Conservation (phyloP, 1,140 invertebrate genomes). For the Arion vulgaris region DNA sequence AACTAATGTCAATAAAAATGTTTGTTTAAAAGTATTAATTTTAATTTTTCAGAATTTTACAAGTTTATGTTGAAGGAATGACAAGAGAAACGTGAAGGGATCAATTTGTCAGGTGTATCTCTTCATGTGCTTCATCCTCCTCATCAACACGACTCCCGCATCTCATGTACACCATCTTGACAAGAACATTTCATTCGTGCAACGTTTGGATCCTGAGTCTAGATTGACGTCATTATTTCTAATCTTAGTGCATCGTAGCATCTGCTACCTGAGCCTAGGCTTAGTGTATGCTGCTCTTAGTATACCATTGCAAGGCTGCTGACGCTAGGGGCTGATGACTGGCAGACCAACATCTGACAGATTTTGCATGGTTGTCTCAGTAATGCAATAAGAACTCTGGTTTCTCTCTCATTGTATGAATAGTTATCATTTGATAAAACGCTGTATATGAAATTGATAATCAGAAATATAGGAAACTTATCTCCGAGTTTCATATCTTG, state of each 20-base stretch:
- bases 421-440: too few species aligned
- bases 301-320: not conserved
- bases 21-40: not conserved
- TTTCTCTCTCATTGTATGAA: not conserved
- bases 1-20: too few species aligned
- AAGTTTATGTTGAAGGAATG: conserved; percentile 25
- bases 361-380: not conserved
- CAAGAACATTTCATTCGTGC: not conserved
- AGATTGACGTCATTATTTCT: conserved; percentile 11
- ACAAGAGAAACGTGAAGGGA: not conserved
- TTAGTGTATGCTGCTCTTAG: not conserved
- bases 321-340: not conserved
- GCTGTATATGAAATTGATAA: too few species aligned
- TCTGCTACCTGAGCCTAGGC: not conserved
- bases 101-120: not conserved
- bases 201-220: conserved; percentile 24
- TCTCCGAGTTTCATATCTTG: not conserved
- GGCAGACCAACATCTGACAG: not conserved
- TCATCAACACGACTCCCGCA: not conserved
- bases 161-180: not conserved
- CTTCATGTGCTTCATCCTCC: not conserved
- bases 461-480: too few species aligned
- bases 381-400: not conserved
- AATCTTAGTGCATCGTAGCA: not conserved
- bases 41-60: conserved; percentile 12